A percentile compares a stretch with the other conserved stretches of the same genome.
These are phyloP conservation scores for Phymorhynchus buccinoides DNA, from an alignment of 1,140 invertebrate species.

Conservation along the genomic window DNA sequence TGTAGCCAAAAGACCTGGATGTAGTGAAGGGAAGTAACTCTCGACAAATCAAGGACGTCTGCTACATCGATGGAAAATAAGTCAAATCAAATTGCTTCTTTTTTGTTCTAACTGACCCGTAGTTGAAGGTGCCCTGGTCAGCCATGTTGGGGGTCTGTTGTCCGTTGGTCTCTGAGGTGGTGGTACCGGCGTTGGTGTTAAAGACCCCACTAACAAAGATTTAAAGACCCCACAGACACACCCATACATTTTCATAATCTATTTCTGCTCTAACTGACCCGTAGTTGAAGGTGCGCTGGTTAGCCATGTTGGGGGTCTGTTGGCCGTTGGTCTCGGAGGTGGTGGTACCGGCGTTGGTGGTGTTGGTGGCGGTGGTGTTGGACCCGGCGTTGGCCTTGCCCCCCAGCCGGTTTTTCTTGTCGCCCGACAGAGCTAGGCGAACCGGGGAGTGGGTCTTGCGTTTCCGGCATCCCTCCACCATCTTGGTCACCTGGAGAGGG, in stretches of 20 bases:
- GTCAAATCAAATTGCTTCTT: too few species aligned
- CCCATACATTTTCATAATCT: too few species aligned
- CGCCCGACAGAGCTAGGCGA: constrained; percentile 32
- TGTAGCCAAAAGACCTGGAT: too few species aligned
- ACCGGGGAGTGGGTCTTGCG: constrained; percentile 34
- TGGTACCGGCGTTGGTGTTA: constrained; percentile 11
- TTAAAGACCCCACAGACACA: too few species aligned
- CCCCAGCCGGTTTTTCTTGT: constrained; percentile 21
- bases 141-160: constrained; percentile 20
- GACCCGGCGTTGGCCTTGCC: neutral
- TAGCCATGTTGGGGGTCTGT: constrained; percentile 15
- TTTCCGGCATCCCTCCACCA: constrained; percentile 35
- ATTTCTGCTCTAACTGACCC: too few species aligned
- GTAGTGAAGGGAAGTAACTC: too few species aligned
- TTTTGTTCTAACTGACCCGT: neutral
- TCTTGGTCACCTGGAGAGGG: constrained; percentile 12
- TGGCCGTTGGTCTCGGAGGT: constrained; percentile 30
- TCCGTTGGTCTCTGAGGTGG: constrained; percentile 23
- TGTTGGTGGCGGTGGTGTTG: constrained; percentile 5
- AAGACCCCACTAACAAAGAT: too few species aligned
- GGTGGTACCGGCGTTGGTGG: neutral
- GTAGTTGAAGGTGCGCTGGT: constrained; percentile 36
- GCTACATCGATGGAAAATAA: too few species aligned
- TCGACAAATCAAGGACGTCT: too few species aligned
- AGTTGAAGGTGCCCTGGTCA: constrained; percentile 34